A percentile compares a stretch with the other conserved stretches of the same genome.
phyloP scores from a whole-genome alignment of 2,888 invertebrate species.

The Drosophila picticornis region DNA sequence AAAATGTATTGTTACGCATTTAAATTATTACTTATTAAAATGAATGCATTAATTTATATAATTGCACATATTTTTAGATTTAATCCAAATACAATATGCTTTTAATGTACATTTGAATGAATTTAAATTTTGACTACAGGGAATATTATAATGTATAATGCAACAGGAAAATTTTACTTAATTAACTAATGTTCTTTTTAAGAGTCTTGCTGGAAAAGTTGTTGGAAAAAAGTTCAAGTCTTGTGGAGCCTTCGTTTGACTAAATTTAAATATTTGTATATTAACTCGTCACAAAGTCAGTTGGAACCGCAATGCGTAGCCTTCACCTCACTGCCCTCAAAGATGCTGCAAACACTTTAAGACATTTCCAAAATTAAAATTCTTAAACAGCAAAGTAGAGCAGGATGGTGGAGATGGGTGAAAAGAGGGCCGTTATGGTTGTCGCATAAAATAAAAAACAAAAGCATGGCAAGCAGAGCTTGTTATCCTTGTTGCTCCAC shows the following conservation, averaged over 20 bases:
- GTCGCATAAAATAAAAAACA: conserved; percentile 4
- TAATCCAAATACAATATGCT: not conserved
- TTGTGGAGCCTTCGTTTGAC: conserved; percentile 13
- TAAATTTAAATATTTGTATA: conserved; percentile 56
- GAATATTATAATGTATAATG: not conserved
- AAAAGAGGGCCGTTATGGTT: not conserved
- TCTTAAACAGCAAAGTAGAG: conserved; percentile 12
- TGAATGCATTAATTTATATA: not conserved
- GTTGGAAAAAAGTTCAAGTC: not conserved
- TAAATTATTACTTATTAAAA: not conserved
- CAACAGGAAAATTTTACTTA: conserved; percentile 1
- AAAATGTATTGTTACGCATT: not conserved
- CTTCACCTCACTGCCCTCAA: not conserved
- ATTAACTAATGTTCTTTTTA: conserved; percentile 20
- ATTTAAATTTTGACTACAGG: not conserved
- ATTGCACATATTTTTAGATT: not conserved
- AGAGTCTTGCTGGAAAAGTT: conserved; percentile 1
- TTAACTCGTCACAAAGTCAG: conserved; percentile 65
- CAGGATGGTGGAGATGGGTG: not conserved
- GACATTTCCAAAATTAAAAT: conserved; percentile 51
- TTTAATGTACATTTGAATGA: not conserved
- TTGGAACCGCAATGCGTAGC: conserved; percentile 28
- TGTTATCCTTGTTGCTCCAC: conserved; percentile 23
- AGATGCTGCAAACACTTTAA: conserved; percentile 19
- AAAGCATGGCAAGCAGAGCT: conserved; percentile 13